Evolutionary conservation across 2,113 vertebrate species (phyloP), one percentile per base, ranked within the genome.

Genomic region (Lepus europaeus): DNA sequence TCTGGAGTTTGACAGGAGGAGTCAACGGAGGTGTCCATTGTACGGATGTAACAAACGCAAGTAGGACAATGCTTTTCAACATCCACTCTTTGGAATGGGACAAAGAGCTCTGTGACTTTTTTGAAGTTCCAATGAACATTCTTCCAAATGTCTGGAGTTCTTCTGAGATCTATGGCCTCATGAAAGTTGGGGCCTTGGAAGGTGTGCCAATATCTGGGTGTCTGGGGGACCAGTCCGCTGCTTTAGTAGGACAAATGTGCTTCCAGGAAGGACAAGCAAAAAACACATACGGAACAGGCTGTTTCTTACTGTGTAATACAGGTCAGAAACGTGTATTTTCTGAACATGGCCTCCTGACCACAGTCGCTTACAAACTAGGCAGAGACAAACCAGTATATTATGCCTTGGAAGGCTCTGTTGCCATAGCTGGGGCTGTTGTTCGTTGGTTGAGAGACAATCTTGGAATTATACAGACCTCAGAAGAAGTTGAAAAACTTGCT

Each of bases 11-110:
- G 97, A 99, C 99, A 0, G 99, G 99, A 63, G 99, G 99, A 3
- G 98, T 97, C 31, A 97, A 97, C 5, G 99, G 99, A 93, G 99
- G 99, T 0, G 93, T 99, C 94, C 99, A 99, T 88, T 98, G 99
- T 39, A 99, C 99, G 11, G 99, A 99, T 79, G 99, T 99, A 91
- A 99, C 99, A 23, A 99, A 99, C 51, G 99, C 99, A 68, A 99
- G 99, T 61, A 98, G 99, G 95, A 99, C 99, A 0, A 99, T 99
- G 99, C 98, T 99, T 69, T 99, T 99, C 97, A 99, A 99, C 97
- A 99, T 99, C 90, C 98, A 99, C 97, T 98, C 98, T 36, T 90
- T 99, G 98, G 98, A 99, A 49, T 99, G 99, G 99, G 99, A 99
- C 97, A 98, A 98, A 66, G 99, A 99, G 1, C 99, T 99, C 78